phyloP scores from a whole-genome alignment of 2,113 vertebrate genomes.

The Corythoichthys haematopterus region DNA sequence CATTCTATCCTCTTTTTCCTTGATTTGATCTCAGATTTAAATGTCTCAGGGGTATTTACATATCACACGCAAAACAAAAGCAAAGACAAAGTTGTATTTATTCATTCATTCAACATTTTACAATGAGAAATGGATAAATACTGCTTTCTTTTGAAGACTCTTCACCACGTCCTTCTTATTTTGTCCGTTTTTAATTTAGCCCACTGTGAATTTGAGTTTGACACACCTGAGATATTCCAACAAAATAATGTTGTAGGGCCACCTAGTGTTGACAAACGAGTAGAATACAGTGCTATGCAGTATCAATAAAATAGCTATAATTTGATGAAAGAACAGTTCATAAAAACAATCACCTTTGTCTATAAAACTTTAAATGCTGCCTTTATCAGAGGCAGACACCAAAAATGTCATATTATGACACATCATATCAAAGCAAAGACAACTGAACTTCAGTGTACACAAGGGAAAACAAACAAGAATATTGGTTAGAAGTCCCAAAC shows the following conservation, averaged over 20 bases:
- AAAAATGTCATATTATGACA: not conserved
- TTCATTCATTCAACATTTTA: constrained; percentile 14
- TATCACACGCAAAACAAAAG: not conserved
- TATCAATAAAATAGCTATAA: not conserved
- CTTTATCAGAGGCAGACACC: not conserved
- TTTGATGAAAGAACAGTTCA: not conserved
- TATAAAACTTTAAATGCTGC: not conserved
- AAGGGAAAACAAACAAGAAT: not conserved
- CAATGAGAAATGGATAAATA: constrained; percentile 6
- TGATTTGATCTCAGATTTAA: constrained; percentile 6
- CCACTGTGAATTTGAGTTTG: not conserved
- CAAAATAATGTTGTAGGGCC: constrained; percentile 6
- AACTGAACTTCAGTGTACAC: not conserved
- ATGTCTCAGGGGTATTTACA: constrained; percentile 18
- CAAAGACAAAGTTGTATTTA: constrained; percentile 25
- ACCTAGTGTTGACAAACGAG: constrained; percentile 12
- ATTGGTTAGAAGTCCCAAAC: not conserved
- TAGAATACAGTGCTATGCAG: not conserved
- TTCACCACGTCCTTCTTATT: constrained; percentile 14
- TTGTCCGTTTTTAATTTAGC: not conserved
- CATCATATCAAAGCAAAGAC: not conserved
- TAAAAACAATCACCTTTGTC: not conserved
- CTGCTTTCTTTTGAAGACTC: constrained; percentile 6
- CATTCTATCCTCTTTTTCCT: not conserved
- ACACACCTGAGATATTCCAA: not conserved